These are phyloP conservation scores for Aurelia aurita DNA, from an alignment of 30 jellyfish, hydroid and myxozoan species.

Conservation along the genomic window DNA sequence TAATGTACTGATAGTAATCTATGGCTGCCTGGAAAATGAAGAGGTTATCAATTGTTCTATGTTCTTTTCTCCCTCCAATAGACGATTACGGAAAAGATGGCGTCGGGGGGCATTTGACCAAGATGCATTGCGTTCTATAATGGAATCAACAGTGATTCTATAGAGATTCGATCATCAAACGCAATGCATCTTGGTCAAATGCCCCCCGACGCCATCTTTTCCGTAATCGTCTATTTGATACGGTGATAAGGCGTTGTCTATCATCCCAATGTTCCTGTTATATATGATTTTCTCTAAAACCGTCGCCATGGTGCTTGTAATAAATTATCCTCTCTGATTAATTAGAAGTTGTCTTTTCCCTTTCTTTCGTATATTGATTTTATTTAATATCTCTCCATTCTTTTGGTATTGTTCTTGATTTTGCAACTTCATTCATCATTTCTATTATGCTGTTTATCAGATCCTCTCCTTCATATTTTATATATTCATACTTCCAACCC, in stretches of 20 bases:
- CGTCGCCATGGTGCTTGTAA: slow-evolving; percentile 2
- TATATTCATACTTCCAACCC: slow-evolving; percentile 10
- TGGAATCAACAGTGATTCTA: no score
- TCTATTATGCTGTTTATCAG: background rate
- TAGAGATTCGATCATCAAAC: no score
- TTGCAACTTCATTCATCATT: slow-evolving; percentile 7
- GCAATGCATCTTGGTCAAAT: no score
- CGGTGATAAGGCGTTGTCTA: background rate
- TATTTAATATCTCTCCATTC: slow-evolving; percentile 11
- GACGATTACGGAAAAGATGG: no score
- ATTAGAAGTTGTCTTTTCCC: background rate
- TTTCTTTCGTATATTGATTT: slow-evolving; percentile 39
- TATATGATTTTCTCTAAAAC: slow-evolving; percentile 8
- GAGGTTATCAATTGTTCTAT: slow-evolving; percentile 26
- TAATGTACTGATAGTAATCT: slow-evolving; percentile 27
- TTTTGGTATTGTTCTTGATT: slow-evolving; percentile 4
- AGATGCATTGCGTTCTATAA: no score
- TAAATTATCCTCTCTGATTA: slow-evolving; percentile 21
- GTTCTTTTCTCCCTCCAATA: slow-evolving; percentile 21
- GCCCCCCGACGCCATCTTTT: no score
- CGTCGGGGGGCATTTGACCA: no score
- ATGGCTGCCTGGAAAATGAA: slow-evolving; percentile 28
- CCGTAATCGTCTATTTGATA: background rate
- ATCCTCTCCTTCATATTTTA: slow-evolving; percentile 50
- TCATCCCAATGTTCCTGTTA: background rate